These are phyloP conservation scores for Periplaneta americana DNA, from an alignment of 1,140 invertebrate species.

Conservation along the genomic window DNA sequence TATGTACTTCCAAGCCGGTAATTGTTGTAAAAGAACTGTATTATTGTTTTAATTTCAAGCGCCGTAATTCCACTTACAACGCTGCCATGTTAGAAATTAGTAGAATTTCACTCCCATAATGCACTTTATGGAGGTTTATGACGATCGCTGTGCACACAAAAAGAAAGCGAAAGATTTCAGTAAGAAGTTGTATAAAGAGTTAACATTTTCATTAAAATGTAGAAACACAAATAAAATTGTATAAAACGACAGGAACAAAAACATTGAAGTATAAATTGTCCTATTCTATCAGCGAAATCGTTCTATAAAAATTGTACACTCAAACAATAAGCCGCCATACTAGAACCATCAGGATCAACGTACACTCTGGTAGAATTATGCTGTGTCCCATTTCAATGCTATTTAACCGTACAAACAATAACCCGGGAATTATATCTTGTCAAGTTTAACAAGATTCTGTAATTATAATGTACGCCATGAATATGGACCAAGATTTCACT, in stretches of 20 bases:
- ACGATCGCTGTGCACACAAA: conserved; percentile 4
- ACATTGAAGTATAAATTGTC: no score
- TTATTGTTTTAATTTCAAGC: background rate
- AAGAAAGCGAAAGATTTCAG: background rate
- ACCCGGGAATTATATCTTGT: no score
- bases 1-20: no score
- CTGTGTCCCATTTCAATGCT: background rate
- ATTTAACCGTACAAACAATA: no score
- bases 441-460: no score
- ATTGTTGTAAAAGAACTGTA: background rate
- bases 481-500: no score
- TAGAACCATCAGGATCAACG: background rate
- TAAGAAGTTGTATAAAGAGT: background rate
- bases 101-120: conserved; percentile 16
- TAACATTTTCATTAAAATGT: background rate
- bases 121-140: background rate
- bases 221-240: background rate
- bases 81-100: conserved; percentile 13
- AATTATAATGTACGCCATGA: no score
- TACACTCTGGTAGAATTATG: background rate
- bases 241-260: no score
- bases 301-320: no score
- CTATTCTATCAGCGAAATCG: no score
- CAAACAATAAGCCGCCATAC: background rate
- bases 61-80: conserved; percentile 11